These are phyloP conservation scores for Platysternon megacephalum DNA, from an alignment of 2,113 vertebrate species.

Conservation along the genomic window DNA sequence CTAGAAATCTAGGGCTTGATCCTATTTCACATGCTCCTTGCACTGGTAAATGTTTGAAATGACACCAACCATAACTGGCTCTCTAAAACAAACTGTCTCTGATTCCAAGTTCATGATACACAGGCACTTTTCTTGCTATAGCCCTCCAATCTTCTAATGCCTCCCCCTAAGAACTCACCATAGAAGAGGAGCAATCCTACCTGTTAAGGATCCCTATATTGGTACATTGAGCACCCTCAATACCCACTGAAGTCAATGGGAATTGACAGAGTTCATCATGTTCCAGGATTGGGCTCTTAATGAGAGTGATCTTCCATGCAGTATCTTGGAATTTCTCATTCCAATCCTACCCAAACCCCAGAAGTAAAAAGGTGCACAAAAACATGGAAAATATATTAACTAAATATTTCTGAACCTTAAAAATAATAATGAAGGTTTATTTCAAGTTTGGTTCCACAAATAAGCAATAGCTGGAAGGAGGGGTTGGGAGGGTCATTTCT, in stretches of 20 bases:
- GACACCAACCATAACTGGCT: not conserved
- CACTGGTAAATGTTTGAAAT: not conserved
- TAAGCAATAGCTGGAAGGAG: not conserved
- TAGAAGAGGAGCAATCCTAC: not conserved
- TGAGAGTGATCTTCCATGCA: not conserved
- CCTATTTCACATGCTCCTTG: not conserved
- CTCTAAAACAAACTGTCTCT: not conserved
- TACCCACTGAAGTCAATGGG: not conserved
- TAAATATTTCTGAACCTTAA: not conserved
- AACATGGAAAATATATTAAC: not conserved
- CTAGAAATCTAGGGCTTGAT: constrained; percentile 6
- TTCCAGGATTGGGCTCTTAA: rapidly evolving
- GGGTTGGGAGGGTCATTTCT: not conserved
- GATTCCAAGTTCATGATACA: not conserved
- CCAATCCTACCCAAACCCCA: not conserved
- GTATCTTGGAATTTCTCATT: not conserved
- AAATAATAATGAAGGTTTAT: not conserved
- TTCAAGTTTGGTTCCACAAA: not conserved
- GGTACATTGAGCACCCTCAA: not conserved
- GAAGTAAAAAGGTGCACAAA: not conserved
- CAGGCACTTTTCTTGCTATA: rapidly evolving
- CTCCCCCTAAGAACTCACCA: not conserved
- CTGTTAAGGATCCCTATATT: not conserved
- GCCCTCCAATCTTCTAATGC: not conserved
- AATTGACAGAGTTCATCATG: not conserved